Evolutionary conservation across 2,888 invertebrate genomes (phyloP).

Genomic region (Gortyna flavago): DNA sequence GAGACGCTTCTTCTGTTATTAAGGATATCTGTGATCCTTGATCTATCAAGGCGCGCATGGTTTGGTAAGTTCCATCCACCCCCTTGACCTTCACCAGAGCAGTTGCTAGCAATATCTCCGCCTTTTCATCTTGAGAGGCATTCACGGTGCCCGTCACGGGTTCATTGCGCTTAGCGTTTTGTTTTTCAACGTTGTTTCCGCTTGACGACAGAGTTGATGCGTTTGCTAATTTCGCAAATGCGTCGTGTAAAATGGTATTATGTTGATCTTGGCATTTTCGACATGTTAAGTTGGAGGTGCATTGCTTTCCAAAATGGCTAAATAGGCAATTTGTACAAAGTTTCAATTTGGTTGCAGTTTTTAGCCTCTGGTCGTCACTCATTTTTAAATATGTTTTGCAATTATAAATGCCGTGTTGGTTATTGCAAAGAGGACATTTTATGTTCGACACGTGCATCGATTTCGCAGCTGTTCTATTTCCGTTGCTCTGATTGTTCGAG

Average conservation of each 20-base stretch:
- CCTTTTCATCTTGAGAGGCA: no score
- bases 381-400: slow-evolving; percentile 13
- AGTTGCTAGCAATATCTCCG: no score
- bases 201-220: no score
- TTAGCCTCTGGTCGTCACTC: neutral
- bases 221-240: no score
- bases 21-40: no score
- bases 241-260: slow-evolving; percentile 10
- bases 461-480: slow-evolving; percentile 4
- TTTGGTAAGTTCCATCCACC: no score
- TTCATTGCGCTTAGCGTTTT: no score
- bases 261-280: slow-evolving; percentile 6
- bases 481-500: neutral
- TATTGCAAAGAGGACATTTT: slow-evolving; percentile 8
- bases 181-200: no score
- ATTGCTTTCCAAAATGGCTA: neutral
- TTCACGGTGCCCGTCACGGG: no score
- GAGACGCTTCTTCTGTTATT: no score
- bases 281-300: slow-evolving; percentile 5
- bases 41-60: no score
- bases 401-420: slow-evolving; percentile 16
- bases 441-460: slow-evolving; percentile 5
- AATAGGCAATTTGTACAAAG: slow-evolving; percentile 17
- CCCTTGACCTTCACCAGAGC: no score
- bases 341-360: slow-evolving; percentile 3